Evolutionary conservation across 2,797 vertebrate species (phyloP), one percentile per base, ranked within the genome.

Genomic region (Melanogrammus aeglefinus): DNA sequence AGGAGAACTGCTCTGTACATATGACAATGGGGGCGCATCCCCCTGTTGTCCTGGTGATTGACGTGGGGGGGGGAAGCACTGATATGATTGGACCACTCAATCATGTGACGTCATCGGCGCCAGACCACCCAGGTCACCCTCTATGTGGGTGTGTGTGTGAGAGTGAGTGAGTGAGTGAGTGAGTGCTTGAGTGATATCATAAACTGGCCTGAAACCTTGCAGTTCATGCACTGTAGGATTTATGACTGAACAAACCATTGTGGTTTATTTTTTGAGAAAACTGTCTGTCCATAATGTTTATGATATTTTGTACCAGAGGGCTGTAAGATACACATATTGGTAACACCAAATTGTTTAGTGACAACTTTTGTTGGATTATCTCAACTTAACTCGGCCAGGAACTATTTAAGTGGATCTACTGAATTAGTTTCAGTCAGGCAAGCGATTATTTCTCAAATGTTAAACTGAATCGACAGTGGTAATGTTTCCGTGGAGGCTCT

Each of bases 51-150:
- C 21, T 2, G 21, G 57, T 63, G 57, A 63, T 63, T 63, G 57
- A 63, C n/a, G 21, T 3, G 57, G 16, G 63, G 24, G 21, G 21
- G 18, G 63, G 27, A 63, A 1, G 51, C 21, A 63, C 57, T 71
- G 69, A 71, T 81, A 76, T 80, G 75, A 81, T 80, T 76, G 82
- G 33, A 73, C 31, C 31, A 35, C 4, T 73, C 29, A 71, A 29
- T 71, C 69, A 71, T 71, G 24, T 31, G 69, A 71, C 27, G 69
- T 33, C 10, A 71, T 29, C 69, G 27, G 29, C 69, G 0, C 27
- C 21, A 24, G 57, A 63, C 57, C n/a, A 6, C 7, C 21, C 21
- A 9, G 57, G 57, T n/a, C 57, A 63, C 4, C n/a, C 31, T 33
- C 31, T 33, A 33, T 33, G 24, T 66, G 6, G 4, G 21, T 66